A percentile compares a stretch with the other conserved stretches of the same genome.
phyloP scores from a whole-genome alignment of 2,797 vertebrate genomes.

The Pyrocephalus nanus region DNA sequence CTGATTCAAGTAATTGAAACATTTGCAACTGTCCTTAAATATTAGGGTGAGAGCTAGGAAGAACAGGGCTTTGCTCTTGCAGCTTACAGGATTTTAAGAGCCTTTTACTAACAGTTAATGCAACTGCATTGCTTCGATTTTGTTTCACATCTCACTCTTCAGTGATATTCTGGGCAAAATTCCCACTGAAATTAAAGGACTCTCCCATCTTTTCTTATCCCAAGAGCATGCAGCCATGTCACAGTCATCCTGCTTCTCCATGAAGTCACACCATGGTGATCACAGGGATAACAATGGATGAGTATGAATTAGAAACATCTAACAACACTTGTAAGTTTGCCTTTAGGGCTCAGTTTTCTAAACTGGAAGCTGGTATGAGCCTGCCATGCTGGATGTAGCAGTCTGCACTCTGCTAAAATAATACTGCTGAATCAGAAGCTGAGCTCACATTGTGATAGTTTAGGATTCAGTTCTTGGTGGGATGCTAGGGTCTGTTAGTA shows the following conservation, averaged over 20 bases:
- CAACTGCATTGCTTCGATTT: neutral
- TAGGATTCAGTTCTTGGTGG: neutral
- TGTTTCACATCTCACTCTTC: neutral
- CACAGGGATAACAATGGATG: neutral
- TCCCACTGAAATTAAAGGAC: constrained; percentile 11
- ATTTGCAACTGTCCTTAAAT: constrained; percentile 47
- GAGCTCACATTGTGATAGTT: neutral
- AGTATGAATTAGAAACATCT: neutral
- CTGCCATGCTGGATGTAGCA: neutral
- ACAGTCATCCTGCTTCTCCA: neutral
- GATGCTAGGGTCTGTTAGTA: neutral
- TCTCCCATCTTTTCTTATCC: neutral
- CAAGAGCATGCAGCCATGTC: neutral
- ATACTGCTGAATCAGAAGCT: neutral
- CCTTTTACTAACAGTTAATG: neutral
- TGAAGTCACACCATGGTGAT: neutral
- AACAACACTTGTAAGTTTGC: neutral
- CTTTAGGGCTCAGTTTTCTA: neutral
- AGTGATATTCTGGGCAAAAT: neutral
- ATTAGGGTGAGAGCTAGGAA: constrained; percentile 18
- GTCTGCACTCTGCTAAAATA: neutral
- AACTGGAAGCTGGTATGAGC: neutral
- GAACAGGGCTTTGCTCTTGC: constrained; percentile 3
- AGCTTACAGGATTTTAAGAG: neutral
- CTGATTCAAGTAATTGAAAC: constrained; percentile 50